Evolutionary conservation across 2,797 vertebrate genomes (phyloP).

Genomic region (Scleropages formosus): DNA sequence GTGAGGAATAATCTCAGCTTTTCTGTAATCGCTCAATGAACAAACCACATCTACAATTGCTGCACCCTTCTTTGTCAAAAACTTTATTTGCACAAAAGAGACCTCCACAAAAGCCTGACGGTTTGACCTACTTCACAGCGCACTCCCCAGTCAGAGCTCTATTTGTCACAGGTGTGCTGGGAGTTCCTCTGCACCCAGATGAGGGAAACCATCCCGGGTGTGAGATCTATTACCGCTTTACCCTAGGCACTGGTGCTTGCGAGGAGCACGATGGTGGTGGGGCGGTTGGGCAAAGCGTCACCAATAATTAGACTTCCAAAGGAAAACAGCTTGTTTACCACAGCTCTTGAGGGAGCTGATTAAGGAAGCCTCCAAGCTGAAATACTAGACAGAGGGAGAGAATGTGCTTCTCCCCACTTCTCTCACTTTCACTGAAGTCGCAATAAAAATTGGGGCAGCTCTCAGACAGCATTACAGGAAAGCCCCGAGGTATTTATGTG

Average conservation of each 20-base stretch:
- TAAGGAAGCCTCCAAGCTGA: not conserved
- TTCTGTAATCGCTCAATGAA: too few relatives aligned
- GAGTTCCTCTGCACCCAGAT: conserved; percentile 9
- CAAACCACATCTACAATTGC: too few relatives aligned
- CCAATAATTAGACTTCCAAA: conserved; percentile 5
- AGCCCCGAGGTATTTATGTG: not conserved
- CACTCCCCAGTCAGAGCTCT: not conserved
- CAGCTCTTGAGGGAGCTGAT: conserved; percentile 3
- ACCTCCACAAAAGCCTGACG: not conserved
- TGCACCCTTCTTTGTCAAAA: not conserved
- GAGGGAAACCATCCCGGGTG: not conserved
- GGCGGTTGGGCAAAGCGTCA: not conserved
- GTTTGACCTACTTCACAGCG: not conserved
- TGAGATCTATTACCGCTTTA: not conserved
- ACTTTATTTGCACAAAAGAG: not conserved
- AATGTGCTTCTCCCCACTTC: not conserved
- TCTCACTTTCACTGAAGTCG: conserved; percentile 2
- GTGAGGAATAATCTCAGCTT: too few relatives aligned
- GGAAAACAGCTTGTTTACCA: conserved; percentile 14
- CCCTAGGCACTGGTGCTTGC: too few relatives aligned
- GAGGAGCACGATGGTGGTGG: not conserved
- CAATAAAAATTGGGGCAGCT: conserved; percentile 21
- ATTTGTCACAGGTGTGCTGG: not conserved
- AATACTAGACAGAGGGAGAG: not conserved
- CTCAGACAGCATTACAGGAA: not conserved